Evolutionary conservation across 2,797 vertebrate genomes (phyloP).

Genomic region (Pseudochirops corinnae): DNA sequence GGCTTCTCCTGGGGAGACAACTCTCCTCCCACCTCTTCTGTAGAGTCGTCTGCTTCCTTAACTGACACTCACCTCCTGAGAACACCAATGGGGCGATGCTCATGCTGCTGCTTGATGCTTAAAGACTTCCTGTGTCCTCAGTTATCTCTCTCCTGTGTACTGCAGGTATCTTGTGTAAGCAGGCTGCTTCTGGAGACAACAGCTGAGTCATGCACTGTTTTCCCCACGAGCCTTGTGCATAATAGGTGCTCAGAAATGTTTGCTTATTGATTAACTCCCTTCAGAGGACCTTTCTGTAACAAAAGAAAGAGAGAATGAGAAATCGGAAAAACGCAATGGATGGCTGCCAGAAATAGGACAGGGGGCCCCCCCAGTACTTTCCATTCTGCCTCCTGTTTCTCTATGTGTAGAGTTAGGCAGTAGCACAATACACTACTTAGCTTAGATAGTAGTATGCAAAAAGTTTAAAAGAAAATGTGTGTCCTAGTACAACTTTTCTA

Average conservation of each 20-base stretch:
- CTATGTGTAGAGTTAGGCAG: background rate
- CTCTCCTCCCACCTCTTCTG: background rate
- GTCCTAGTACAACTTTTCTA: background rate
- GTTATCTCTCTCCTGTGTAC: background rate
- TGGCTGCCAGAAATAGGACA: background rate
- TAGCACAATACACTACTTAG: background rate
- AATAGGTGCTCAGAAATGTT: background rate
- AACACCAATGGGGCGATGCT: background rate
- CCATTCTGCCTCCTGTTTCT: background rate
- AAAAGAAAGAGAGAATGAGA: background rate
- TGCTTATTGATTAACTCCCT: background rate
- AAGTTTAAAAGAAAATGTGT: background rate
- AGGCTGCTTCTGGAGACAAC: background rate
- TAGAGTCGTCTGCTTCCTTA: background rate
- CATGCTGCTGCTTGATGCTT: background rate
- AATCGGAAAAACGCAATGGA: background rate
- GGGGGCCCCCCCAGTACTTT: background rate
- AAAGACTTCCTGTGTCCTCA: background rate
- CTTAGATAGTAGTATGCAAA: background rate
- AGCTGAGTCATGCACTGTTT: background rate
- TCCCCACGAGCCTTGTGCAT: background rate
- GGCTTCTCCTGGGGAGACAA: background rate
- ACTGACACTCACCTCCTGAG: background rate
- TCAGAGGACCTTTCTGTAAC: background rate
- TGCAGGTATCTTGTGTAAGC: background rate